A percentile compares a stretch with the other conserved stretches of the same genome.
Conservation (phyloP, 2,113 vertebrate species). For the Cryptomyrus ogoouensis region DNA sequence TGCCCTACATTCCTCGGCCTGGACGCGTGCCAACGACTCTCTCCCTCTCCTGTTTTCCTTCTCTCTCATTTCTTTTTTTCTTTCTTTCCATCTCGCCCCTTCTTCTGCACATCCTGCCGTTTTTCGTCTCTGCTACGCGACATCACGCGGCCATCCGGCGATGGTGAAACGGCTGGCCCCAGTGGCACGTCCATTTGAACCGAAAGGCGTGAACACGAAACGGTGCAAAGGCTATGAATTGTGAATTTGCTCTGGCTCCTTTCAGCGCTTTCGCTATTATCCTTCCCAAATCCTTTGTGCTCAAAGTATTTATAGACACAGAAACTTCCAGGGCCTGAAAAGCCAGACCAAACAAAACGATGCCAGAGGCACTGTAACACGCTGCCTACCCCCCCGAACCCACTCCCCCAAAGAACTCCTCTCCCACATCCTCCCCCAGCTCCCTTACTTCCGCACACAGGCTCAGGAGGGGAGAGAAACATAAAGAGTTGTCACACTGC, state of each 20-base stretch:
- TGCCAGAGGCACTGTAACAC: neutral
- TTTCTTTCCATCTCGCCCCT: neutral
- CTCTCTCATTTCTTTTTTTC: neutral
- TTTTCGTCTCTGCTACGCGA: neutral
- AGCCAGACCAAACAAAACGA: neutral
- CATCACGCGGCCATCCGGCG: too few species aligned
- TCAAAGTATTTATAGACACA: neutral
- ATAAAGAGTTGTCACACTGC: neutral
- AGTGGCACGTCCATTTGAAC: neutral
- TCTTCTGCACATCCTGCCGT: neutral
- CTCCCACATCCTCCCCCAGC: neutral
- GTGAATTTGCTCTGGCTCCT: neutral
- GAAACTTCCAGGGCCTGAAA: neutral
- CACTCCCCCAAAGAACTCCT: neutral
- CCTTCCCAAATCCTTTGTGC: neutral
- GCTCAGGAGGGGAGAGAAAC: neutral
- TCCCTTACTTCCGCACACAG: neutral
- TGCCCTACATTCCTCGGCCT: conserved; percentile 38
- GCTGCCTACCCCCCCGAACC: neutral
- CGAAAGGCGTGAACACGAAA: neutral
- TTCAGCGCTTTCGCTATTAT: neutral
- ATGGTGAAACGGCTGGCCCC: too few species aligned
- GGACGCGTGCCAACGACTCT: neutral
- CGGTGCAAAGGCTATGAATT: too few species aligned
- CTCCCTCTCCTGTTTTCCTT: neutral